Evolutionary conservation across 2,888 invertebrate genomes (phyloP).

Genomic region (Lampropteryx suffumata): DNA sequence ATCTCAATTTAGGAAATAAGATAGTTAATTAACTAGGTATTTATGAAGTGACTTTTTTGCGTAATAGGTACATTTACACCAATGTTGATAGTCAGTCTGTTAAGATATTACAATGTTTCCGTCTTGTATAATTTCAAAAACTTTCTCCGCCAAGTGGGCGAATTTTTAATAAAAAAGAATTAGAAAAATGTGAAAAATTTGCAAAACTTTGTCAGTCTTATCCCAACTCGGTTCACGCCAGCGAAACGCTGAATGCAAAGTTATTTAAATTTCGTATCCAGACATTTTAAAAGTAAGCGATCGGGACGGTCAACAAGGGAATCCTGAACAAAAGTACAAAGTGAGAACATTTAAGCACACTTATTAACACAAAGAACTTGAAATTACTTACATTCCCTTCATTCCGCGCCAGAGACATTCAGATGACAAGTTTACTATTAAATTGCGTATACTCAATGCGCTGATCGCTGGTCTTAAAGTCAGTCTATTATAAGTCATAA

Average conservation of each 20-base stretch:
- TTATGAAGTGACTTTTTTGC: no score
- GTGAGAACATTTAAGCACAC: slow-evolving; percentile 23
- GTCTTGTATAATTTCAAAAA: slow-evolving; percentile 35
- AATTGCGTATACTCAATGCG: no score
- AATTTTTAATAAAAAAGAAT: slow-evolving; percentile 56
- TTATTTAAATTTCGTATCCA: slow-evolving; percentile 18
- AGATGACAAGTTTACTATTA: no score
- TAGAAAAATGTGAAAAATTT: slow-evolving; percentile 72
- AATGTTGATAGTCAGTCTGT: slow-evolving; percentile 58
- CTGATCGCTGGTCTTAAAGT: no score
- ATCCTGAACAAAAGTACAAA: slow-evolving; percentile 18
- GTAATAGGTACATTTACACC: no score
- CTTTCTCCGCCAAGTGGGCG: slow-evolving; percentile 35
- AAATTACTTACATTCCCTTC: slow-evolving; percentile 23
- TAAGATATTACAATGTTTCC: slow-evolving; percentile 50
- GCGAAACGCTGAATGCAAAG: slow-evolving; percentile 34
- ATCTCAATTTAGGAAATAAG: no score
- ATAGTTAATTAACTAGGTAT: no score
- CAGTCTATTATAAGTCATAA: no score
- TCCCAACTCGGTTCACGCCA: slow-evolving; percentile 55
- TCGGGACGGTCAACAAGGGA: slow-evolving; percentile 30
- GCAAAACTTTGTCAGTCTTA: slow-evolving; percentile 74
- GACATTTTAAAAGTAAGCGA: slow-evolving; percentile 22
- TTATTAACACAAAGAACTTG: slow-evolving; percentile 12
- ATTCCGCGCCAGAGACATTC: slow-evolving; percentile 17